Base-by-base conservation (phyloP, 2,888 invertebrate species). In the Temnothorax ravouxi region DNA sequence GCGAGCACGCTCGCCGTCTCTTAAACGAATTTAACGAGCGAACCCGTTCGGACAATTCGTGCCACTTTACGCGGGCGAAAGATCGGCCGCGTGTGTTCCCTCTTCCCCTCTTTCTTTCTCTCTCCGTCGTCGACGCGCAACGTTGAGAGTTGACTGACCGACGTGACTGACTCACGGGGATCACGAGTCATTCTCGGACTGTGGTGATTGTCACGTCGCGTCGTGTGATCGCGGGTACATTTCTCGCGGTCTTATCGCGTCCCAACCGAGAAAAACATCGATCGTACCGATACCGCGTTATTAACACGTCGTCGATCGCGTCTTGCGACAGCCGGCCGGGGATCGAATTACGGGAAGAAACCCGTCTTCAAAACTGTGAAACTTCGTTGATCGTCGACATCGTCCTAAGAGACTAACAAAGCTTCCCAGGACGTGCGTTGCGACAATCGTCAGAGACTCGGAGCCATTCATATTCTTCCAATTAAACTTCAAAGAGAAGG, bases 111-210 rank as follows among this genome's bases (percentile, higher is more conserved):
- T 61, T 56, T 56, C 54, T 64, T 67, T 29, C 54, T 56, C 59
- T 72, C 59, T 72, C 56, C 61, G 76, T 71, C 71, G 79, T 61
- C 80, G 81, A 38, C 69, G 79, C 56, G 41, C n/a, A 34, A 67
- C 72, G 67, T 82, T 72, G 80, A 79, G 86, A 91, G 91, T 92
- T 91, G 92, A 92, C 77, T 92, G 92, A 92, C 92, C 92, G 90
- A 89, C 41, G 87, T 90, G 92, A 92, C 89, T 92, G 91, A 90
- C 75, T 29, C 29, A 29, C 29, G 29, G 77, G 83, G 88, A 87
- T 87, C 77, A 76, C 67, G 34, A 88, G 83, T 84, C 74, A 66
- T 67, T 83, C 76, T 75, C 64, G 21, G 67, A 67, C 67, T 13
- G 69, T 29, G 80, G 25, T 47, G 84, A 87, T 87, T 72, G 72